phyloP scores from a whole-genome alignment of 1,140 invertebrate species.

The Tetramorium alpestre region DNA sequence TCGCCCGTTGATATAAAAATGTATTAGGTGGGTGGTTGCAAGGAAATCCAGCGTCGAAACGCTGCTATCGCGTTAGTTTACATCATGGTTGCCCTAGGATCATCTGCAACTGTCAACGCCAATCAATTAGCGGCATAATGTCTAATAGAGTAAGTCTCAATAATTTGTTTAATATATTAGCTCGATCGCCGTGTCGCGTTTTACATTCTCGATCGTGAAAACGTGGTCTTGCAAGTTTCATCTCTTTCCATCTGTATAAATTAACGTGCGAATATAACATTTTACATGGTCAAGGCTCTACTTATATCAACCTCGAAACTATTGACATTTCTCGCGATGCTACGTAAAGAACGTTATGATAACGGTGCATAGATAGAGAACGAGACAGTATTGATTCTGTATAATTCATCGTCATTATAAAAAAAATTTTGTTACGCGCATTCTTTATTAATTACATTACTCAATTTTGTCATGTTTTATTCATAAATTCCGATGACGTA shows the following conservation, averaged over 20 bases:
- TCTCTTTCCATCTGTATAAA: background rate
- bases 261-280: conserved; percentile 25
- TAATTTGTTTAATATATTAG: background rate
- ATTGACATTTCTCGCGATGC: conserved; percentile 62
- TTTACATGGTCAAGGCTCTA: conserved; percentile 14
- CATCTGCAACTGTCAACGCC: conserved; percentile 72
- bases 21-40: background rate
- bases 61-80: conserved; percentile 55
- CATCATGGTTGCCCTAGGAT: conserved; percentile 73
- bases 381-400: background rate
- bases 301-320: conserved; percentile 59
- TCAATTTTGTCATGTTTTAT: background rate
- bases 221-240: background rate
- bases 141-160: conserved; percentile 71
- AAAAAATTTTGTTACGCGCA: background rate
- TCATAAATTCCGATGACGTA: background rate
- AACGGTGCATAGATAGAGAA: background rate
- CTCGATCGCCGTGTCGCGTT: background rate
- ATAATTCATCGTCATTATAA: background rate
- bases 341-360: conserved; percentile 1
- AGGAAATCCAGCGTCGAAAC: background rate
- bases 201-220: background rate
- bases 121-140: conserved; percentile 75
- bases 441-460: background rate
- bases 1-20: background rate